Conservation (phyloP, 2,797 vertebrate species). For the Phataginus tricuspis region DNA sequence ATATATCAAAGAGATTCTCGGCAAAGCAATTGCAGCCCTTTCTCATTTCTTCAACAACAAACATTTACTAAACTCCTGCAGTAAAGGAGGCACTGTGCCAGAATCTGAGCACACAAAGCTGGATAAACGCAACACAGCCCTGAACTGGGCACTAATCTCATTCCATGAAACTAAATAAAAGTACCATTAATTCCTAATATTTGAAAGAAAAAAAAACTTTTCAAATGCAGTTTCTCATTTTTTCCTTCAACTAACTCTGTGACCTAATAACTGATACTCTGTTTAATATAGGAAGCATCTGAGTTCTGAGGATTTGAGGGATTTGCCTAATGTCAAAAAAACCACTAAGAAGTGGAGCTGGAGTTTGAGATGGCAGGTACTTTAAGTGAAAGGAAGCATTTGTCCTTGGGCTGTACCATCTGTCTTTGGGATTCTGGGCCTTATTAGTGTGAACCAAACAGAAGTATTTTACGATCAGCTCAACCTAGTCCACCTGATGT, state of each 20-base stretch:
- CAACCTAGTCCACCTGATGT: not conserved
- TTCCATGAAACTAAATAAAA: not conserved
- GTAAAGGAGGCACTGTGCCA: conserved; percentile 1
- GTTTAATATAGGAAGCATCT: not conserved
- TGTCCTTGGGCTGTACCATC: not conserved
- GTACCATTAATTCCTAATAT: not conserved
- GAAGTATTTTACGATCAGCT: not conserved
- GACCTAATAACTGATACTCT: not conserved
- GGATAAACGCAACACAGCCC: not conserved
- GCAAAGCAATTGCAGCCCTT: not conserved
- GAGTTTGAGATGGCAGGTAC: not conserved
- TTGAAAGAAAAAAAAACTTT: not conserved
- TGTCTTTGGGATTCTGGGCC: not conserved
- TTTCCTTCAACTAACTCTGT: not conserved
- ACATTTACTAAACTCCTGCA: conserved; percentile 33
- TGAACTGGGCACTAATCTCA: not conserved
- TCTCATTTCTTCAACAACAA: conserved; percentile 55
- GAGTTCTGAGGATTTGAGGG: not conserved
- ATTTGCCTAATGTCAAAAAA: not conserved
- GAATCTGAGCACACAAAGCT: not conserved
- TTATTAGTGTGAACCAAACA: not conserved
- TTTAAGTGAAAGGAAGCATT: not conserved
- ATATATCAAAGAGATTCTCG: conserved; percentile 57
- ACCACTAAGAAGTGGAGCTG: not conserved
- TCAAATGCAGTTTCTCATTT: not conserved